phyloP scores from a whole-genome alignment of 2,888 invertebrate species.

The Eumacrocentrus americanus region DNA sequence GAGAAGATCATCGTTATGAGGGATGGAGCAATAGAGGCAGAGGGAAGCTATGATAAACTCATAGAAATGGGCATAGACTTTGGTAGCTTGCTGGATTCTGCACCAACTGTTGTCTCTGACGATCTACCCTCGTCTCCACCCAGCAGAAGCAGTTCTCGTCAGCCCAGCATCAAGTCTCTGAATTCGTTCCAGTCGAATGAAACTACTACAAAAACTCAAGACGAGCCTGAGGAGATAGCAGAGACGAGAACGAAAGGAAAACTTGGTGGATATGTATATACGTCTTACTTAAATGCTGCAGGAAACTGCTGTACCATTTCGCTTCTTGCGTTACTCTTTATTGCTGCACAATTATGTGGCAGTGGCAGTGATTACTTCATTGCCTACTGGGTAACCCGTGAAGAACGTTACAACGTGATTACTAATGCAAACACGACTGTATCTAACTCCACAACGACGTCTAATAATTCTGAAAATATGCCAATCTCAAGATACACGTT shows the following conservation, averaged over 20 bases:
- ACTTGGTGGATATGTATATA: constrained; percentile 69
- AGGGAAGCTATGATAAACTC: constrained; percentile 71
- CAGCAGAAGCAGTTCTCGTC: constrained; percentile 52
- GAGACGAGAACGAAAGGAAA: constrained; percentile 64
- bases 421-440: neutral
- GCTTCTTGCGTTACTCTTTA: constrained; percentile 68
- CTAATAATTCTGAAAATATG: constrained; percentile 1
- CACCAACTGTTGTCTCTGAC: constrained; percentile 53
- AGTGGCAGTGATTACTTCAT: constrained; percentile 82
- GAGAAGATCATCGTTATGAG: constrained; percentile 57
- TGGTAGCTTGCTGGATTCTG: constrained; percentile 69
- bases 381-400: constrained; percentile 70
- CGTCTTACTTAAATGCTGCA: constrained; percentile 74
- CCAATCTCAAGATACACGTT: constrained; percentile 58
- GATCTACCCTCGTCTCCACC: constrained; percentile 38
- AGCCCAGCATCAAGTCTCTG: constrained; percentile 53
- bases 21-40: constrained; percentile 51
- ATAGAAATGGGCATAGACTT: constrained; percentile 79
- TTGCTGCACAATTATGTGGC: constrained; percentile 72
- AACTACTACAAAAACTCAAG: constrained; percentile 37
- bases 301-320: constrained; percentile 70
- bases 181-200: constrained; percentile 51
- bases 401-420: constrained; percentile 36
- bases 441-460: constrained; percentile 1
- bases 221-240: constrained; percentile 50